phyloP scores from a whole-genome alignment of 92 coral and sea anemone genomes.

The Hydrozoanthus gracilis region DNA sequence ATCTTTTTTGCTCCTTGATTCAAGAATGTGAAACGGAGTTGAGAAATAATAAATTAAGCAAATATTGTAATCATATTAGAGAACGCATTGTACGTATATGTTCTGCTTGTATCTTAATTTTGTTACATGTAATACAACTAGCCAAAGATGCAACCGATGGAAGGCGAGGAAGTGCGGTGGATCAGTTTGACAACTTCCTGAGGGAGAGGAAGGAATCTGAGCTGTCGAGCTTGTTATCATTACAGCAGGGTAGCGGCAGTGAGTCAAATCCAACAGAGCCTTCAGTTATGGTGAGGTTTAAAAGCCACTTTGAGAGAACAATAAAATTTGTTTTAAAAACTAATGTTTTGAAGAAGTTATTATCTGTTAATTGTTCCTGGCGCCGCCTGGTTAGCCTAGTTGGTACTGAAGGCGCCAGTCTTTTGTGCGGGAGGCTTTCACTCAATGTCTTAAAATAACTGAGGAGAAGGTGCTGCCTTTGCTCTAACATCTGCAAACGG shows the following conservation, averaged over 20 bases:
- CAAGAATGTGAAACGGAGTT: neutral
- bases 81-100: no score
- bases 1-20: neutral
- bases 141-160: neutral
- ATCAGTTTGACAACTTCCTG: constrained; percentile 80
- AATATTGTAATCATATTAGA: neutral
- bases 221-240: constrained; percentile 53
- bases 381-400: no score
- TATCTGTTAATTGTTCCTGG: no score
- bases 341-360: neutral
- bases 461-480: no score
- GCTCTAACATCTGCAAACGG: no score
- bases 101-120: neutral
- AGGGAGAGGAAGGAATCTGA: constrained; percentile 85
- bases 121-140: neutral
- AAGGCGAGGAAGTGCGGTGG: constrained; percentile 66
- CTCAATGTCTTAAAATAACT: no score
- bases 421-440: no score
- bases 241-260: constrained; percentile 52
- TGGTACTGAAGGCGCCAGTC: no score
- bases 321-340: neutral
- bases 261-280: constrained; percentile 8
- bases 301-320: neutral
- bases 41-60: neutral
- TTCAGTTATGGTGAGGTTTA: constrained; percentile 9